phyloP scores from a whole-genome alignment of 2,113 vertebrate genomes.

The Platichthys stellatus region DNA sequence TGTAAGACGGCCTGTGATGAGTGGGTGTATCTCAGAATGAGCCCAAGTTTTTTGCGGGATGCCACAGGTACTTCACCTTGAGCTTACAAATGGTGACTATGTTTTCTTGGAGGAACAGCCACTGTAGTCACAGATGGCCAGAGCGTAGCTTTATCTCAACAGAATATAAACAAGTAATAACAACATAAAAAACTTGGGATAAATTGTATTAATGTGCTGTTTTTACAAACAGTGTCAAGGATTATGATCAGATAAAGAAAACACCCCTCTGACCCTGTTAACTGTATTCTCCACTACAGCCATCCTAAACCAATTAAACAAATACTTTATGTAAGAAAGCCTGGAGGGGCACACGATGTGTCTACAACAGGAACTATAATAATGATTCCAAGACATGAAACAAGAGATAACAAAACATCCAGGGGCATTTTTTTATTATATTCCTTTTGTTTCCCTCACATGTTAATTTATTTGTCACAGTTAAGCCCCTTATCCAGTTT shows the following conservation, averaged over 20 bases:
- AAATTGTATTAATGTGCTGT: too few relatives aligned
- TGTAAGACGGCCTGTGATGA: background rate
- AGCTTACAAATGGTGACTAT: background rate
- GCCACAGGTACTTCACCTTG: slow-evolving; percentile 16
- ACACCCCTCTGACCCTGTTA: background rate
- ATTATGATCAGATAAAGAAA: slow-evolving; percentile 4
- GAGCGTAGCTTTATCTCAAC: background rate
- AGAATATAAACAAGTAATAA: background rate
- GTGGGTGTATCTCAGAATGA: slow-evolving; percentile 42
- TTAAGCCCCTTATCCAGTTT: too few relatives aligned
- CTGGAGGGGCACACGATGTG: background rate
- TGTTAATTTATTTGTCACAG: too few relatives aligned
- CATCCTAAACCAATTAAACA: too few relatives aligned
- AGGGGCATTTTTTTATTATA: too few relatives aligned
- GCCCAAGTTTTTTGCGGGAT: slow-evolving; percentile 34
- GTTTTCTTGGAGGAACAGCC: background rate
- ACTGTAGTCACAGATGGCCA: background rate
- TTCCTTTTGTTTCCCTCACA: too few relatives aligned
- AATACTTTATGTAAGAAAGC: too few relatives aligned
- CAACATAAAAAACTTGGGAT: background rate
- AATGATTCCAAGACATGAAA: background rate
- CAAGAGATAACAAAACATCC: background rate
- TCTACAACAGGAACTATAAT: background rate
- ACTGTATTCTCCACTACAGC: too few relatives aligned
- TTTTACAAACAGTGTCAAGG: background rate